Evolutionary conservation across 2,113 vertebrate genomes (phyloP).

Genomic region (Ariopsis seemanni): DNA sequence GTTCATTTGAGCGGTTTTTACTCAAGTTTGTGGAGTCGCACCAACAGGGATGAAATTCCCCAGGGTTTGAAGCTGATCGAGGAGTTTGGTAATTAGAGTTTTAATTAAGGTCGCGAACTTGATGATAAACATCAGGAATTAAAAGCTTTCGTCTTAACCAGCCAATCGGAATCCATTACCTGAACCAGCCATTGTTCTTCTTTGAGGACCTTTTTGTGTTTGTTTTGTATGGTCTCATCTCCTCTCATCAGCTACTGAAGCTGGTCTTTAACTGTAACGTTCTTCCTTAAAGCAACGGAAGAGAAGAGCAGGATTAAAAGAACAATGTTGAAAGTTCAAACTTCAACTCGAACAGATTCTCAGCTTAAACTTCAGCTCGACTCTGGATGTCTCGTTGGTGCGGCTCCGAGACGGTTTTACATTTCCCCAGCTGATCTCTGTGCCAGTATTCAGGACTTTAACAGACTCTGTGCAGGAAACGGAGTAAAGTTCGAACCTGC

Average conservation of each 20-base stretch:
- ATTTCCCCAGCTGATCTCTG: not conserved
- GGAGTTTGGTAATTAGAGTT: not conserved
- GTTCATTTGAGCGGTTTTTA: not conserved
- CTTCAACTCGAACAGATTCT: not conserved
- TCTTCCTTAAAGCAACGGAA: not conserved
- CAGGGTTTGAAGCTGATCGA: not conserved
- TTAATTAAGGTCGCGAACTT: not conserved
- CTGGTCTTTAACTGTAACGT: no score
- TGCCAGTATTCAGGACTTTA: not conserved
- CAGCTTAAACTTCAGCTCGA: not conserved
- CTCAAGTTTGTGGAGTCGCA: not conserved
- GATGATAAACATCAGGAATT: not conserved
- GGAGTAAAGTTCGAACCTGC: not conserved
- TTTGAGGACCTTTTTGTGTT: not conserved
- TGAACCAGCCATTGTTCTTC: not conserved
- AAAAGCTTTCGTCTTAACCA: not conserved
- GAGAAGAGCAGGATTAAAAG: not conserved
- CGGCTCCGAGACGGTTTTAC: not conserved
- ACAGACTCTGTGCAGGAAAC: not conserved
- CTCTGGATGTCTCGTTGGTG: not conserved
- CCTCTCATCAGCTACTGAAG: not conserved
- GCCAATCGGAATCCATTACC: not conserved
- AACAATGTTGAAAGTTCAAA: not conserved
- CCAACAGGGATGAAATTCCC: no score
- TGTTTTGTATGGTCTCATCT: no score